Evolutionary conservation across 2,113 vertebrate genomes (phyloP).

Genomic region (Colius striatus): DNA sequence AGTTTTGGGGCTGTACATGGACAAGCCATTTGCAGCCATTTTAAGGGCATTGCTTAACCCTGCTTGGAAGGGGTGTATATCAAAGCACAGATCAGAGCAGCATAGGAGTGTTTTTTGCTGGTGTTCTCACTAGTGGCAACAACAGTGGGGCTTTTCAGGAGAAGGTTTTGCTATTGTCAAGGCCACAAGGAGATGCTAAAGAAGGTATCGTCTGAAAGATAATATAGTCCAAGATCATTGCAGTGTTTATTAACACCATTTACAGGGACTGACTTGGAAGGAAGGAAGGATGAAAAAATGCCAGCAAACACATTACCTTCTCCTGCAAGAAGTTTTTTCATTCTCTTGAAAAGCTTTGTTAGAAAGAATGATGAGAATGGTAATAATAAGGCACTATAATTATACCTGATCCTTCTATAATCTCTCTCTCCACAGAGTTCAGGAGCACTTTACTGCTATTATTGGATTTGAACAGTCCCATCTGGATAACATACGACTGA

Average conservation of each 20-base stretch:
- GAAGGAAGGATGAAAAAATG: slow-evolving; percentile 44
- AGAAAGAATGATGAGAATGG: slow-evolving; percentile 59
- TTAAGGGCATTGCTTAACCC: neutral
- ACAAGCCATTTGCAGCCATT: neutral
- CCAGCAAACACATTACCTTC: slow-evolving; percentile 48
- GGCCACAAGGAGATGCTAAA: neutral
- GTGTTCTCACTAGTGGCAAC: neutral
- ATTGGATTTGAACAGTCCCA: slow-evolving; percentile 63
- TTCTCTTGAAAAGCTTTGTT: slow-evolving; percentile 50
- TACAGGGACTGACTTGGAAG: slow-evolving; percentile 3
- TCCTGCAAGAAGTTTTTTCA: slow-evolving; percentile 44
- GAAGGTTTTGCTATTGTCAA: neutral
- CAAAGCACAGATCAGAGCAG: neutral
- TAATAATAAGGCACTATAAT: slow-evolving; percentile 62
- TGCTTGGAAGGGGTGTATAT: neutral
- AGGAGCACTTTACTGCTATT: slow-evolving; percentile 66
- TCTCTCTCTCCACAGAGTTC: slow-evolving; percentile 50
- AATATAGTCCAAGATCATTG: neutral
- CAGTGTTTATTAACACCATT: slow-evolving; percentile 2
- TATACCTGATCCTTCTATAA: slow-evolving; percentile 67
- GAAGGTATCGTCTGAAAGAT: neutral
- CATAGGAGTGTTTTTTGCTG: neutral
- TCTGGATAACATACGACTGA: slow-evolving; percentile 55
- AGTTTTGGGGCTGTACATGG: neutral
- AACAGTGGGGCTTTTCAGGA: neutral